Evolutionary conservation across 23 tunicate species (phyloP), one percentile per base, ranked within the genome.

Genomic region (Corella eumyota): DNA sequence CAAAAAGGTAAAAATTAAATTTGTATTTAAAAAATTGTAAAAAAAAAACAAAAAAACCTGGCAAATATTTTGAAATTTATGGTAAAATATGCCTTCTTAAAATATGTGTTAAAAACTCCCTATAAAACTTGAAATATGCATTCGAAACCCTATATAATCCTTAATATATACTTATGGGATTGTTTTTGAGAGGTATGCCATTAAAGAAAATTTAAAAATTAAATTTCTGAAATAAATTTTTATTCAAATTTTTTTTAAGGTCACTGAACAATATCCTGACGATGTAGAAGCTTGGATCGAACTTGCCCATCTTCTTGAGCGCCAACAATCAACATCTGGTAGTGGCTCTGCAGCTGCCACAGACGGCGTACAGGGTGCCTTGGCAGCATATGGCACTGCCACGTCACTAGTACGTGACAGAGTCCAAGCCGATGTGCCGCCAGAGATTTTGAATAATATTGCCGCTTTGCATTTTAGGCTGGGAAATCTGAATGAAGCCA

Each of bases 241-340:
- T n/a, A n/a, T n/a, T n/a, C n/a, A 51, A 51, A 51, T 51, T 6
- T 11, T 6, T 51, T 51, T 7, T 2, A 66, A 79, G 88, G 81
- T 88, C 4, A 77, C 95, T 11, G 95, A 84, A 20, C 78, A 74
- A 32, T 78, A 84, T 34, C 99, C 95, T 17, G 87, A 77, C 37
- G 95, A 93, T 58, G 93, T 88, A 0, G 99, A 93, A 48, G 95
- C 86, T 2, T 77, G 88, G 88, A 78, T 93, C 46, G 99, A 93
- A 36, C 67, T 85, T 6, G 99, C 99, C 29, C 99, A 93, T 59
- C 67, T 93, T 0, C 75, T 92, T 17, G 98, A 92, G 53, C 50
- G 80, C 3, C 88, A 79, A 37, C 88, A 67, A 15, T 54, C 88
- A 31, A 63, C 75, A 53, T 50, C 85, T 1, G 52, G 64, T 28